phyloP scores from a whole-genome alignment of 2,113 vertebrate species.

The western clawed frog (Xenopus tropicalis) region UCB_Xtro_10.0 CM004447.2:113156001-113156500 shows the following conservation, averaged over 20 bases:
- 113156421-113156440: conserved; percentile 26
- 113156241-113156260: conserved; percentile 33
- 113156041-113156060: too few species aligned
- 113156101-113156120: conserved; percentile 21
- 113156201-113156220: conserved; percentile 38
- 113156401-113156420: conserved; percentile 24
- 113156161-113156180: conserved; percentile 25
- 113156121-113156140: conserved; percentile 11
- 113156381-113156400: conserved; percentile 29
- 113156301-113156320: conserved; percentile 40
- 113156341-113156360: conserved; percentile 45
- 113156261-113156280: conserved; percentile 32
- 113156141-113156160: conserved; percentile 20
- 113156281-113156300: conserved; percentile 43
- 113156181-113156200: conserved; percentile 38
- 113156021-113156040: not conserved
- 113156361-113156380: conserved; percentile 38
- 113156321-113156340: conserved; percentile 44
- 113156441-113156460: conserved; percentile 25
- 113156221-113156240: conserved; percentile 40
- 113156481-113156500: conserved; percentile 16
- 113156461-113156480: conserved; percentile 9
- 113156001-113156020: not conserved
- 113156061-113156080: not conserved
- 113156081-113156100: conserved; percentile 1